Evolutionary conservation across 2,888 invertebrate species (phyloP).

Genomic region (Neoascia interrupta): DNA sequence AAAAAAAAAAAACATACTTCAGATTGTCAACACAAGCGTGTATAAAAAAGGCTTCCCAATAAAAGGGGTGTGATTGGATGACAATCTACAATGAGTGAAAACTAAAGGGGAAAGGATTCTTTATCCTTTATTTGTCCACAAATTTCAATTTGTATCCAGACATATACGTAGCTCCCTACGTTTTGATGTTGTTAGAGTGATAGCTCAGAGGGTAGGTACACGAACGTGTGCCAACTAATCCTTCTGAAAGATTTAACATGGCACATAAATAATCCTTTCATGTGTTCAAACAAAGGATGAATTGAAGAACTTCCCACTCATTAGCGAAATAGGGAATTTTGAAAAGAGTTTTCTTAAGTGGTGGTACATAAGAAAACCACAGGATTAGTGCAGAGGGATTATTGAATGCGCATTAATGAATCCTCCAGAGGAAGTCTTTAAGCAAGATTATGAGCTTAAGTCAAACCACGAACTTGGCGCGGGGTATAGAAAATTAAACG

Average conservation of each 20-base stretch:
- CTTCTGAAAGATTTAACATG: constrained; percentile 2
- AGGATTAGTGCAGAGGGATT: constrained; percentile 35
- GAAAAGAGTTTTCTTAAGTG: constrained; percentile 18
- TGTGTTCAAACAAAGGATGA: constrained; percentile 41
- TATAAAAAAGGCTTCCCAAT: neutral
- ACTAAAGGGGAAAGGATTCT: constrained; percentile 55
- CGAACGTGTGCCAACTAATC: neutral
- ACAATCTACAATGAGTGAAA: constrained; percentile 28
- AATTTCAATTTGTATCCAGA: constrained; percentile 65
- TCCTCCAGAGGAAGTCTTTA: constrained; percentile 17
- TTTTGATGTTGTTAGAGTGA: constrained; percentile 8
- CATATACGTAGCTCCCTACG: too few species aligned
- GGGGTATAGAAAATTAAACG: too few species aligned
- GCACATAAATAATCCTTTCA: constrained; percentile 49
- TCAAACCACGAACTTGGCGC: too few species aligned
- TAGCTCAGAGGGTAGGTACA: neutral
- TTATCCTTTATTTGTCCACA: constrained; percentile 66
- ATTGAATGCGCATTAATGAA: constrained; percentile 43
- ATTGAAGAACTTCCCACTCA: constrained; percentile 47
- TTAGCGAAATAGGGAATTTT: constrained; percentile 32
- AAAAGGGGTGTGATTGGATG: constrained; percentile 46
- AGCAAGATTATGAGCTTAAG: constrained; percentile 50
- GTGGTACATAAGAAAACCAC: constrained; percentile 31
- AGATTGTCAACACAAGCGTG: constrained; percentile 70
- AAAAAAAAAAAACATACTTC: constrained; percentile 69